These are phyloP conservation scores for Helarctos malayanus DNA, from an alignment of 2,797 vertebrate species.

Conservation along the genomic window DNA sequence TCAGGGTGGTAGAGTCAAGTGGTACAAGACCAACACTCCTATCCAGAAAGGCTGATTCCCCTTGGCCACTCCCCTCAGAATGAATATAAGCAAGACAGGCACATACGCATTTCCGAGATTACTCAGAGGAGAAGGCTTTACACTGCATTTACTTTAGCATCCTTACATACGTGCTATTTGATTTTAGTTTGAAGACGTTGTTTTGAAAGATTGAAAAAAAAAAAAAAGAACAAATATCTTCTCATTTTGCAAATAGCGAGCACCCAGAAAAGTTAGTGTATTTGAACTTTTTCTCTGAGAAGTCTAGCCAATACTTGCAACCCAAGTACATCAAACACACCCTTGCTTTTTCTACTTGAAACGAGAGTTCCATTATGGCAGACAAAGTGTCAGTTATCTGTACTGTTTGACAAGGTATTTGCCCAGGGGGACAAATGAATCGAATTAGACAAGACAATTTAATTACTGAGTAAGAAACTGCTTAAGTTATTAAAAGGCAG, in stretches of 20 bases:
- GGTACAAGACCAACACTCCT: background rate
- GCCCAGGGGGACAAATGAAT: background rate
- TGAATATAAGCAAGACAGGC: background rate
- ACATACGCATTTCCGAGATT: background rate
- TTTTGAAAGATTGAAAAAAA: background rate
- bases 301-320: background rate
- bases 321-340: background rate
- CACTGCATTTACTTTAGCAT: background rate
- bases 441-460: conserved; percentile 55
- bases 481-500: conserved; percentile 29
- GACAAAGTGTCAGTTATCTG: background rate
- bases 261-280: background rate
- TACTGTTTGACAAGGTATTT: background rate
- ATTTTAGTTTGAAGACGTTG: background rate
- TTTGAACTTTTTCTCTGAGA: background rate
- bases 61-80: background rate
- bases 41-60: background rate
- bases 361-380: background rate
- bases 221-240: background rate
- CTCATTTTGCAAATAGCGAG: background rate
- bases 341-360: conserved; percentile 40
- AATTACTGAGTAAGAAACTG: background rate
- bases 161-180: background rate
- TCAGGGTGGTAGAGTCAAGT: background rate
- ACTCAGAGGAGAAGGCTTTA: background rate